Evolutionary conservation across 2,113 vertebrate species (phyloP).

Genomic region (Lampris incognitus): DNA sequence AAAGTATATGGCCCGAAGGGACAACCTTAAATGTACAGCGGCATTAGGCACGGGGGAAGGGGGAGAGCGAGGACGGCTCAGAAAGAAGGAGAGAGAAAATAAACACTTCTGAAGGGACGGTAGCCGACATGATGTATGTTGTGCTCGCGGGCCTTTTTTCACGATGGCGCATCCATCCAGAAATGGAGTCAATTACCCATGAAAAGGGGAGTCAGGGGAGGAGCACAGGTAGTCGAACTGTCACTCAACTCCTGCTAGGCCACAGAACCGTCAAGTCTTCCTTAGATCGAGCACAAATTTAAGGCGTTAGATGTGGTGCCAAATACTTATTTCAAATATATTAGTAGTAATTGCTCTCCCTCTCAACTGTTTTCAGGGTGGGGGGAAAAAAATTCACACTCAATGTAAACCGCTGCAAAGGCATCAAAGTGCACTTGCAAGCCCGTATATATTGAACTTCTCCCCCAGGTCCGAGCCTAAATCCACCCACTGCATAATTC

Average conservation of each 20-base stretch:
- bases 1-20: not conserved
- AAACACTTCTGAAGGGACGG: constrained; percentile 43
- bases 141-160: constrained; percentile 59
- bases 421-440: too few relatives aligned
- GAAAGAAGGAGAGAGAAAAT: constrained; percentile 12
- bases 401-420: not conserved
- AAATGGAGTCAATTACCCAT: constrained; percentile 73
- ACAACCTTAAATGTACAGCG: constrained; percentile 3
- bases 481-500: too few relatives aligned
- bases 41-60: not conserved
- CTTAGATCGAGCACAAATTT: not conserved
- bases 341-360: not conserved
- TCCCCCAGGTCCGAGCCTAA: too few relatives aligned
- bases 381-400: constrained; percentile 2
- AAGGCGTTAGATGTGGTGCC: not conserved
- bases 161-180: constrained; percentile 57
- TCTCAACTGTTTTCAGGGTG: not conserved
- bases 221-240: constrained; percentile 35
- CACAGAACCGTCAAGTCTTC: not conserved
- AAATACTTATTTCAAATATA: constrained; percentile 7
- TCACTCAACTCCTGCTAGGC: constrained; percentile 12
- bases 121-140: constrained; percentile 55
- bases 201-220: constrained; percentile 24
- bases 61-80: not conserved
- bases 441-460: too few relatives aligned